phyloP scores from a whole-genome alignment of 2,113 vertebrate species.

The Asarcornis scutulata region DNA sequence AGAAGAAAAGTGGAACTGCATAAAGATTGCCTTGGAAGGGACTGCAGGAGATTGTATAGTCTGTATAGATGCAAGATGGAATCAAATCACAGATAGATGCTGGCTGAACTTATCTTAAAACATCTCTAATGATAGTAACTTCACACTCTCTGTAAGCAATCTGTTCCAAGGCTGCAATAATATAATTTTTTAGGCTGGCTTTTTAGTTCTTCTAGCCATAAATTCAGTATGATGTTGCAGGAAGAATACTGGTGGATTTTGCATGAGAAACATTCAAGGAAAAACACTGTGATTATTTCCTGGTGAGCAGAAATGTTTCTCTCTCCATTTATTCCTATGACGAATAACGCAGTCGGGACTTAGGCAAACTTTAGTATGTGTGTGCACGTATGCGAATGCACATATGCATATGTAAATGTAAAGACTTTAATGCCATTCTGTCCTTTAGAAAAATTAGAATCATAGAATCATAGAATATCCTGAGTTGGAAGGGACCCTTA shows the following conservation, averaged over 20 bases:
- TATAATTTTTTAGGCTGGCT: background rate
- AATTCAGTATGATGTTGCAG: background rate
- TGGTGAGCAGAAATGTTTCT: background rate
- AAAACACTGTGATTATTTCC: background rate
- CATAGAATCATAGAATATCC: too few species aligned
- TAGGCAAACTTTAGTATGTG: background rate
- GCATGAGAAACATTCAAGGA: background rate
- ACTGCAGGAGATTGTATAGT: background rate
- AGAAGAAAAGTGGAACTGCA: background rate
- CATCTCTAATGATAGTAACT: constrained; percentile 41
- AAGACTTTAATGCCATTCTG: accelerated
- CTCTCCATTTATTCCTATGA: background rate
- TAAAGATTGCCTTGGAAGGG: background rate
- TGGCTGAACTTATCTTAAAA: background rate
- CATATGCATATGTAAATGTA: accelerated
- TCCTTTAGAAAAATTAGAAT: background rate
- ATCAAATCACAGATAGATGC: background rate
- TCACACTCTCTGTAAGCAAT: constrained; percentile 5
- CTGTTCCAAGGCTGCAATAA: constrained; percentile 5
- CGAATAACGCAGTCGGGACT: background rate
- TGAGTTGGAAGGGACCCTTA: too few species aligned
- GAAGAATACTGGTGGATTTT: background rate
- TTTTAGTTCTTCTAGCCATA: background rate
- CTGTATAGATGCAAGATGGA: background rate
- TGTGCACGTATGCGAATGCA: accelerated